Evolutionary conservation across 2,888 invertebrate genomes (phyloP).

Genomic region (Pristionchus entomophagus): DNA sequence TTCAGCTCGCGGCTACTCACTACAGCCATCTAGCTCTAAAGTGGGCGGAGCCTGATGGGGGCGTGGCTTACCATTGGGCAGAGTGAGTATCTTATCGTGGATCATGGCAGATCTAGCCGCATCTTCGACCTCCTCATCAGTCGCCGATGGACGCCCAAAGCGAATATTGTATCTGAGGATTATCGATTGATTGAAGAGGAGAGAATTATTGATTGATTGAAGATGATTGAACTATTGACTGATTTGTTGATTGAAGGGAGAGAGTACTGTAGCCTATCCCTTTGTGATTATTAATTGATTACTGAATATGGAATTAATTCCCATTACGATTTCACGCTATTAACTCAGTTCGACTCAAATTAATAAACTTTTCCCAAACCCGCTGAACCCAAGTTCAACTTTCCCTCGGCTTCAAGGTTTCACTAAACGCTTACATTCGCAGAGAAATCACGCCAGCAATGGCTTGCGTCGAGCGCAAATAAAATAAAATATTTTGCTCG

Average conservation of each 20-base stretch:
- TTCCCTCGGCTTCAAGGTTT: no score
- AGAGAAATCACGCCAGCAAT: no score
- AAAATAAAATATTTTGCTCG: no score
- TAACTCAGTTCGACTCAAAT: no score
- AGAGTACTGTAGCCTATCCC: not conserved
- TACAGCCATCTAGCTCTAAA: no score
- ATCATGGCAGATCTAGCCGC: conserved; percentile 95
- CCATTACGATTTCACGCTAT: not conserved
- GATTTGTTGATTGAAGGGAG: not conserved
- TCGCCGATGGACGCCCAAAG: conserved; percentile 88
- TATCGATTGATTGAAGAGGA: not conserved
- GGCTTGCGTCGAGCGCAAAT: no score
- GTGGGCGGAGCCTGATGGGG: not conserved
- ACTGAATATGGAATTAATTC: not conserved
- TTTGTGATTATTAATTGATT: not conserved
- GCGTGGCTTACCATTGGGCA: conserved; percentile 83
- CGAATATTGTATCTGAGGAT: conserved; percentile 88
- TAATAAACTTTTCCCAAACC: no score
- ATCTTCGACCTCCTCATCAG: conserved; percentile 87
- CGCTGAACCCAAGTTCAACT: no score
- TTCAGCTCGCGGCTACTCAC: no score
- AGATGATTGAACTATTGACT: not conserved
- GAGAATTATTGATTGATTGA: not conserved
- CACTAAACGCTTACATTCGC: no score
- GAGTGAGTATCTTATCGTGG: conserved; percentile 90